Conservation (phyloP, 2,797 vertebrate species). For the Dromococcyx pavoninus region DNA sequence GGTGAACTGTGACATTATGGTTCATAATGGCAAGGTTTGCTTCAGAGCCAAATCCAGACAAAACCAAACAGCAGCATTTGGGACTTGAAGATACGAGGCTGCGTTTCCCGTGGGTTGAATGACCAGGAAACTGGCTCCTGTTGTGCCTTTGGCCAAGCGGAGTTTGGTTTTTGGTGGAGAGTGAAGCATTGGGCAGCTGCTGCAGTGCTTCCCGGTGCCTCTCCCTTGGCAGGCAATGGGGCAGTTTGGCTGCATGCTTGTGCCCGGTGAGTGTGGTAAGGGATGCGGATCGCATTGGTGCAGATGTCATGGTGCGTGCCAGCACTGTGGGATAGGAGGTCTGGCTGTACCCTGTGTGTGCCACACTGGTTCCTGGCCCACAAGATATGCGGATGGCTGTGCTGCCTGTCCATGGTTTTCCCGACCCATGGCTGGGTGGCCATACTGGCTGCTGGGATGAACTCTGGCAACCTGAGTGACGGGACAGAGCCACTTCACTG, state of each 20-base stretch:
- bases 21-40: background rate
- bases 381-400: fast-evolving
- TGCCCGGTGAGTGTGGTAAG: too few relatives aligned
- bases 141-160: background rate
- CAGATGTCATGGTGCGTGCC: too few relatives aligned
- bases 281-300: too few relatives aligned
- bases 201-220: background rate
- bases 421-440: background rate
- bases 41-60: background rate
- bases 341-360: too few relatives aligned
- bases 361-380: background rate
- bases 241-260: background rate
- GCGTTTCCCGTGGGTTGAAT: fast-evolving
- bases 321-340: too few relatives aligned
- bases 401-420: background rate
- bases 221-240: fast-evolving
- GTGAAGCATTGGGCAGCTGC: fast-evolving
- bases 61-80: background rate
- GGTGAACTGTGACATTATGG: background rate
- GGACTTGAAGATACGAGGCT: background rate
- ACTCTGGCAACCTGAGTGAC: background rate
- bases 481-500: background rate
- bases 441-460: fast-evolving
- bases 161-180: background rate
- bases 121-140: background rate